These are phyloP conservation scores for Stichopus chloronotus DNA, from an alignment of 35 echinoderm and acorn worm species.

Conservation along the genomic window DNA sequence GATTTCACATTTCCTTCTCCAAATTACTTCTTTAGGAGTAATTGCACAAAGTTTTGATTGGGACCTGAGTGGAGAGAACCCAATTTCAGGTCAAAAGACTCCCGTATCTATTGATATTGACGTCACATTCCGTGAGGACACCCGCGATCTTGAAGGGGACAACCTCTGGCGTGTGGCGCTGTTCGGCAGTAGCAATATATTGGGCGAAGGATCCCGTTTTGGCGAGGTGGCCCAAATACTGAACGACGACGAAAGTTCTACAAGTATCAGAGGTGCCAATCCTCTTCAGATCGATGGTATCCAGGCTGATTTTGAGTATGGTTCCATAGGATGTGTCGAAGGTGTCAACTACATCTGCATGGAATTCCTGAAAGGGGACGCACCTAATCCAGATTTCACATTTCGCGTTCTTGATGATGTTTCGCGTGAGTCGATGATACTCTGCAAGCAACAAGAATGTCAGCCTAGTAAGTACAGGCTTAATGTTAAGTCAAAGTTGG, in stretches of 20 bases:
- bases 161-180: slow-evolving; percentile 72
- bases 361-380: slow-evolving; percentile 84
- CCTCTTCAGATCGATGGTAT: slow-evolving; percentile 58
- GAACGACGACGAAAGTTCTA: slow-evolving; percentile 32
- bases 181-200: slow-evolving; percentile 70
- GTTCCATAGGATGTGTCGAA: slow-evolving; percentile 77
- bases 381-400: slow-evolving; percentile 72
- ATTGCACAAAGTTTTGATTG: slow-evolving; percentile 67
- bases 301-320: slow-evolving; percentile 83
- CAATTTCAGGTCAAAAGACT: slow-evolving; percentile 75
- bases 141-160: slow-evolving; percentile 50
- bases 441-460: slow-evolving; percentile 60
- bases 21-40: slow-evolving; percentile 66
- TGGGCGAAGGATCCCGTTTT: slow-evolving; percentile 69
- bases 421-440: slow-evolving; percentile 1
- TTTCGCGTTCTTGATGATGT: slow-evolving; percentile 26
- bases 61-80: slow-evolving; percentile 42
- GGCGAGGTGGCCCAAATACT: slow-evolving; percentile 66
- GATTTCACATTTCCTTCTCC: not conserved
- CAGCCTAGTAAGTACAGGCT: slow-evolving; percentile 30
- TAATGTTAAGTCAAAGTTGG: not conserved
- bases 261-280: slow-evolving; percentile 23
- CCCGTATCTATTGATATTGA: slow-evolving; percentile 64
- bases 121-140: slow-evolving; percentile 63
- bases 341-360: slow-evolving; percentile 71